phyloP scores from a whole-genome alignment of 2,888 invertebrate genomes.

The Scaptomyza tumidula region DNA sequence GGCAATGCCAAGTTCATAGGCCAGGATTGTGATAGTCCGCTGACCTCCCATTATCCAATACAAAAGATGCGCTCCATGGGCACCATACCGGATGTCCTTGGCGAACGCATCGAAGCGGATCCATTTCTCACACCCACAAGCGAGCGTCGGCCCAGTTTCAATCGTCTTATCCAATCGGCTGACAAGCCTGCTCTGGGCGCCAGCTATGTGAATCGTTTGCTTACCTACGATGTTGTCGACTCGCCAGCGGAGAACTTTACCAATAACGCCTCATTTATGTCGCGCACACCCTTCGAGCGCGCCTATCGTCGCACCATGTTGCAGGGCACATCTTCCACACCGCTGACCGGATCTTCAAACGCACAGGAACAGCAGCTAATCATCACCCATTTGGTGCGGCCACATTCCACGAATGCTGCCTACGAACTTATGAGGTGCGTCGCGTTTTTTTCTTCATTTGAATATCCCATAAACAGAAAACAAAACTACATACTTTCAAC shows the following conservation, averaged over 20 bases:
- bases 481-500: conserved; percentile 15
- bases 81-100: conserved; percentile 83
- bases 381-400: conserved; percentile 54
- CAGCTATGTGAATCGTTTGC: conserved; percentile 63
- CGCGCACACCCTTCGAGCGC: conserved; percentile 84
- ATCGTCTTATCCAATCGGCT: conserved; percentile 74
- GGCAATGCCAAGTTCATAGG: conserved; percentile 85
- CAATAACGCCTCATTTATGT: conserved; percentile 78
- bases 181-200: conserved; percentile 65
- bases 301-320: conserved; percentile 83
- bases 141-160: conserved; percentile 78
- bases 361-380: conserved; percentile 1
- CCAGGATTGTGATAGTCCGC: conserved; percentile 78
- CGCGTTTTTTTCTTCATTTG: conserved; percentile 55
- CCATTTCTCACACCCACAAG: conserved; percentile 84
- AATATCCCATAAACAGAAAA: conserved; percentile 21
- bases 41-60: conserved; percentile 77
- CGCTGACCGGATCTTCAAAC: conserved; percentile 57
- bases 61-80: conserved; percentile 84
- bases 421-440: conserved; percentile 83
- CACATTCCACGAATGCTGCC: conserved; percentile 81
- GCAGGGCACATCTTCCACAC: conserved; percentile 81
- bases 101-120: conserved; percentile 82
- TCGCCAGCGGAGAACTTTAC: conserved; percentile 61
- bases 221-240: conserved; percentile 76